A percentile compares a stretch with the other conserved stretches of the same genome.
Conservation (phyloP, 1,140 invertebrate genomes). For the Leguminivora glycinivorella region DNA sequence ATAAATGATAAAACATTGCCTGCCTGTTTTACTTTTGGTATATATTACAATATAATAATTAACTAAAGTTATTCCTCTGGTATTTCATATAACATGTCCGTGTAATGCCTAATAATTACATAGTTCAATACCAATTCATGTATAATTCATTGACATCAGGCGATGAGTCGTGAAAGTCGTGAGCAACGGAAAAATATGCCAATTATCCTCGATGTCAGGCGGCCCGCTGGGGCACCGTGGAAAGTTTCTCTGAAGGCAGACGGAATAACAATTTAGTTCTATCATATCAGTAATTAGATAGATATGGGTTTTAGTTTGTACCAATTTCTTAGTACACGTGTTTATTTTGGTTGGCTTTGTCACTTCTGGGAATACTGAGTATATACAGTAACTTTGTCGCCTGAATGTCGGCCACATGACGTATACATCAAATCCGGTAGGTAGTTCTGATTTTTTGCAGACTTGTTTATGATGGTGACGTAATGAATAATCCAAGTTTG, state of each 20-base stretch:
- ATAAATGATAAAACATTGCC: too few species aligned
- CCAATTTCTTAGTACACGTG: too few species aligned
- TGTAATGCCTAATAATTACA: not conserved
- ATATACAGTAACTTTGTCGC: too few species aligned
- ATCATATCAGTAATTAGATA: slow-evolving; percentile 12
- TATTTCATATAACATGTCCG: not conserved
- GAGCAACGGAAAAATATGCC: slow-evolving; percentile 33
- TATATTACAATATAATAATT: too few species aligned
- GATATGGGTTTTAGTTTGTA: not conserved
- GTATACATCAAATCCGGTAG: too few species aligned
- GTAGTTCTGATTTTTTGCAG: too few species aligned
- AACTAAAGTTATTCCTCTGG: too few species aligned
- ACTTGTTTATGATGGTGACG: too few species aligned
- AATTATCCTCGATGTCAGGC: slow-evolving; percentile 36
- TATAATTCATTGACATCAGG: not conserved
- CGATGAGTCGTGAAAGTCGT: slow-evolving; percentile 15
- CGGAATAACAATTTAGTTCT: slow-evolving; percentile 13
- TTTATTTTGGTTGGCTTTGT: too few species aligned
- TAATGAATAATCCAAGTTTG: too few species aligned
- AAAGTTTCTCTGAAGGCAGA: not conserved
- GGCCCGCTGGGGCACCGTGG: slow-evolving; percentile 42
- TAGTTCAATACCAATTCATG: not conserved
- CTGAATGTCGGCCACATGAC: too few species aligned
- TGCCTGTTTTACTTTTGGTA: not conserved
- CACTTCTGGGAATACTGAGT: too few species aligned